Evolutionary conservation across 2,113 vertebrate species (phyloP).

Genomic region (Rhea americana): DNA sequence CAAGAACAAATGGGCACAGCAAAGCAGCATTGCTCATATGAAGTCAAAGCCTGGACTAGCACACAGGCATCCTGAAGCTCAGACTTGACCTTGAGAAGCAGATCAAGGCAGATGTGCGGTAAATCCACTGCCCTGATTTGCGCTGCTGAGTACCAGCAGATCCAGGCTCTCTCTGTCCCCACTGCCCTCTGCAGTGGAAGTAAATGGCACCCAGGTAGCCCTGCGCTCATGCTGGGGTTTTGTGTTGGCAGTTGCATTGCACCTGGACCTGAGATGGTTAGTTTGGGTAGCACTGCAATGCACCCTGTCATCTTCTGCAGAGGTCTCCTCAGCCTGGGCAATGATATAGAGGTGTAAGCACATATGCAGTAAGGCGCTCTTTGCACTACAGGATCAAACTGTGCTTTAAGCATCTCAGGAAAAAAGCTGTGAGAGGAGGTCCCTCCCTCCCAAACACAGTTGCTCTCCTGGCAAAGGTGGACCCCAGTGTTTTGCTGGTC

Average conservation of each 20-base stretch:
- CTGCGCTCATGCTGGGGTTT: neutral
- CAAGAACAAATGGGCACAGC: neutral
- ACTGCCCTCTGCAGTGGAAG: neutral
- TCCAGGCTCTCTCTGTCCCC: neutral
- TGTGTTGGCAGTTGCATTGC: neutral
- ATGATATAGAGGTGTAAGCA: neutral
- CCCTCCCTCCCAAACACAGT: neutral
- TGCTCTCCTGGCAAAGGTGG: neutral
- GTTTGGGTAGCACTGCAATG: neutral
- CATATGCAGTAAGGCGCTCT: neutral
- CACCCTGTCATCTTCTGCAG: neutral
- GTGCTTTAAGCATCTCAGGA: neutral
- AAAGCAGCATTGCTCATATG: neutral
- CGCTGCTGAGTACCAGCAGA: neutral
- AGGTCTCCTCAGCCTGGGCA: neutral
- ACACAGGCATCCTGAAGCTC: neutral
- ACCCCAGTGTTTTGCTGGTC: fast-evolving
- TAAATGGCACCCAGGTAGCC: neutral
- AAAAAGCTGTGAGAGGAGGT: neutral
- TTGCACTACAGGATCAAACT: neutral
- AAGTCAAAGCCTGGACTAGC: neutral
- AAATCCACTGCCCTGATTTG: neutral
- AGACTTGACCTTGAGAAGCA: neutral
- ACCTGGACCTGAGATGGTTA: neutral
- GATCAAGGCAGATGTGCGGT: neutral